Evolutionary conservation across 1,140 invertebrate genomes (phyloP), one percentile per base, ranked within the genome.

Genomic region (Parapsyche elsis): DNA sequence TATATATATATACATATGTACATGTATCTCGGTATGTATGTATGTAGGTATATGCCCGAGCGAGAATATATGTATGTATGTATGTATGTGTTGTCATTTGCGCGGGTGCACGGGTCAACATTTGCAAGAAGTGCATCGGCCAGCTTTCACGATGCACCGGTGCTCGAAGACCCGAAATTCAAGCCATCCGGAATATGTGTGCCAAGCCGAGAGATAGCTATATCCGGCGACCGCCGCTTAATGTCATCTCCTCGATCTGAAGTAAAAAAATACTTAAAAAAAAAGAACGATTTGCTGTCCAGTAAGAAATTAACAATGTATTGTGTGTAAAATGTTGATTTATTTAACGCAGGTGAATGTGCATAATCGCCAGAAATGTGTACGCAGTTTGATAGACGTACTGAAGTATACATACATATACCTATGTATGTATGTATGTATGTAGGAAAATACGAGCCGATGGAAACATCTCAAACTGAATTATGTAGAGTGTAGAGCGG

Each of bases 71-170:
- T 53, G 16, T 53, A 5, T 53, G 16, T 5, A 9, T 79, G 12
- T 30, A 38, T 71, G 9, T 71, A 10, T 71, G 26, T 26, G 26
- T 71, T 44, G 26, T 44, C 71, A 46, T 73, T 80, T 73, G 76
- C 67, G 49, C 49, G 80, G 45, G 71, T 67, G 75, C 77, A 57
- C 75, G 46, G 19, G 64, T 24, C 64, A 67, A 67, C 21, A 67
- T 61, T 61, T 23, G 59, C 59, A 61, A 61, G 21, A 19, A 61
- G 59, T 61, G 59, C 59, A 61, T 21, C 21, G 24, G 64, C 10
- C 64, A 67, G 64, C 64, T 67, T 67, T 67, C 64, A 67, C 64
- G 64, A 26, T 67, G 64, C 64, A 67, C 64, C 64, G 64, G 64
- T 67, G 21, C 24, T 19, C 64, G 24, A 67, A 53, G 49, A 53